Conservation (phyloP, 1,140 invertebrate genomes). For the Cyrtorhinus lividipennis region DNA sequence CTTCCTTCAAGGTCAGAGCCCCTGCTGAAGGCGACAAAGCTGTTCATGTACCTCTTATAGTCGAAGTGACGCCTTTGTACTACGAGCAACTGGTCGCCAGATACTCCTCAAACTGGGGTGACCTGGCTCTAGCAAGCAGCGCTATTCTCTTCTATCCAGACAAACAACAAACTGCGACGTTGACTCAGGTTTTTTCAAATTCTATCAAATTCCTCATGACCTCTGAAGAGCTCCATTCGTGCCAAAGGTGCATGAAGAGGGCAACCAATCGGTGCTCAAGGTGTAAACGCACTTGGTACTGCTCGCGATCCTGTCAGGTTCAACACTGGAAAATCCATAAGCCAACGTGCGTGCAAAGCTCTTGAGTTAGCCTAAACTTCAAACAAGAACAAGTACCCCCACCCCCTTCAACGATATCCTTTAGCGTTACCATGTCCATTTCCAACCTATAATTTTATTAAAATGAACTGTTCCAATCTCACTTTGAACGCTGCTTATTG, state of each 20-base stretch:
- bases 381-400: too few relatives aligned
- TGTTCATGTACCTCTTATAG: conserved; percentile 31
- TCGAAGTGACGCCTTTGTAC: conserved; percentile 42
- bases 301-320: conserved; percentile 31
- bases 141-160: conserved; percentile 33
- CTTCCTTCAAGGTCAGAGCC: conserved; percentile 32
- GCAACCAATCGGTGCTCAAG: conserved; percentile 35
- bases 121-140: conserved; percentile 39
- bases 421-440: too few relatives aligned
- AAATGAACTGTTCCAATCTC: too few relatives aligned
- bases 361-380: too few relatives aligned
- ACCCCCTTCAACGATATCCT: too few relatives aligned
- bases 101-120: conserved; percentile 38
- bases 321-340: conserved; percentile 16
- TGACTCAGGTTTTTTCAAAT: conserved; percentile 36
- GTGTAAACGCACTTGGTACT: conserved; percentile 37
- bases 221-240: conserved; percentile 28
- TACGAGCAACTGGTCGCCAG: conserved; percentile 35
- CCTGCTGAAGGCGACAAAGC: conserved; percentile 24
- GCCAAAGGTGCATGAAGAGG: conserved; percentile 30
- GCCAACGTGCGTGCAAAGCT: too few relatives aligned
- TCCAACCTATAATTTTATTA: too few relatives aligned
- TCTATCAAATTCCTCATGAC: conserved; percentile 33
- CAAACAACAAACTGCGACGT: conserved; percentile 33
- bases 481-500: too few relatives aligned